Conservation (phyloP, 2,888 invertebrate species). For the Oeneis ivallda region DNA sequence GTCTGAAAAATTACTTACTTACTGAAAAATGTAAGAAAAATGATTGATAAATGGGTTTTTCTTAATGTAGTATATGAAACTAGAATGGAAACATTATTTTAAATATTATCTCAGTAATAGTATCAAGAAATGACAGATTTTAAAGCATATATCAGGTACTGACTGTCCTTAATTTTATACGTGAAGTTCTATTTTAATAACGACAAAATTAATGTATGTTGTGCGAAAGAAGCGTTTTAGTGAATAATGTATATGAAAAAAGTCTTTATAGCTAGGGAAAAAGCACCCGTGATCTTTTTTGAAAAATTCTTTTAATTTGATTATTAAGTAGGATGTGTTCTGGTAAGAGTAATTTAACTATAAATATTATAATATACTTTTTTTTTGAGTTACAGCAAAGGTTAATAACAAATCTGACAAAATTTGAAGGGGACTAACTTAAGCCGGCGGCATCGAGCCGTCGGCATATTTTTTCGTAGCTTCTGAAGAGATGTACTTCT, state of each 20-base stretch:
- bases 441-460: too few relatives aligned
- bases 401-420: background rate
- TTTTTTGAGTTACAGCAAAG: background rate
- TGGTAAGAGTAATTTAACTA: background rate
- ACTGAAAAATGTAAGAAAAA: too few relatives aligned
- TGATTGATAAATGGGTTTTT: too few relatives aligned
- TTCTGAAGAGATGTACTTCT: too few relatives aligned
- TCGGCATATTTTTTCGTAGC: too few relatives aligned
- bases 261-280: background rate
- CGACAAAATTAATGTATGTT: background rate
- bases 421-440: too few relatives aligned
- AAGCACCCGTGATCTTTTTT: background rate
- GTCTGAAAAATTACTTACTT: too few relatives aligned
- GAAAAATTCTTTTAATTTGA: background rate
- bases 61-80: too few relatives aligned
- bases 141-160: background rate
- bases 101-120: too few relatives aligned
- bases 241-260: slow-evolving; percentile 7
- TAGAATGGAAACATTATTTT: too few relatives aligned
- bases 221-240: background rate
- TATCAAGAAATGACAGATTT: background rate
- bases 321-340: background rate
- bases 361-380: background rate
- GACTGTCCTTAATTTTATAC: background rate
- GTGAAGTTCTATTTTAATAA: background rate